Percentiles rank a stretch among this genome's conserved stretches.
phyloP scores from a whole-genome alignment of 1,140 invertebrate genomes.

The Cyrtorhinus lividipennis region DNA sequence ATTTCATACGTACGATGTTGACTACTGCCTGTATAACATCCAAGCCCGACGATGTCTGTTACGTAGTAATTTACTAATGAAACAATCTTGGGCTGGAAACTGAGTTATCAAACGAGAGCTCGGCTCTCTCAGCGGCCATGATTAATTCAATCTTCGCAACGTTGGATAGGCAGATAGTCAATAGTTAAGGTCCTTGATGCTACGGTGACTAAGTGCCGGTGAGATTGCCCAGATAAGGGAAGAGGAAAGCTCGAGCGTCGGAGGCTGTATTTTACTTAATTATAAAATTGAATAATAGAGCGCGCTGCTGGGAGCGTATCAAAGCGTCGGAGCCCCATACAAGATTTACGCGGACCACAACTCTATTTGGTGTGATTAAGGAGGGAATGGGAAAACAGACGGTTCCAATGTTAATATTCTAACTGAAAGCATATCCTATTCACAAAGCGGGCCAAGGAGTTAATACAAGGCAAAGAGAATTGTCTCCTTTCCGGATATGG shows the following conservation, averaged over 20 bases:
- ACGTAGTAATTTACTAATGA: background rate
- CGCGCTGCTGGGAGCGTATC: background rate
- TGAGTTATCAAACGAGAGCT: background rate
- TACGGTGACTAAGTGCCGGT: background rate
- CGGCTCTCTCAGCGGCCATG: conserved; percentile 3
- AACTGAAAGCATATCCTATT: background rate
- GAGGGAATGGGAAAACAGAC: background rate
- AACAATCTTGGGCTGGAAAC: background rate
- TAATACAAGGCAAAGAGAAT: conserved; percentile 3
- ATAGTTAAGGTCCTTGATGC: conserved; percentile 1
- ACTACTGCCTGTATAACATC: too few relatives aligned
- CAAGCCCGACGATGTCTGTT: background rate
- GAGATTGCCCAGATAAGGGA: background rate
- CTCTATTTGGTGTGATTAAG: conserved; percentile 9
- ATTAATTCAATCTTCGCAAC: conserved; percentile 4
- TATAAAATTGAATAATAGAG: conserved; percentile 8
- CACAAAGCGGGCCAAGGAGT: background rate
- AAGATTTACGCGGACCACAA: conserved; percentile 5
- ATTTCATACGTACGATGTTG: too few relatives aligned
- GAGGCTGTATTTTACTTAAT: conserved; percentile 5
- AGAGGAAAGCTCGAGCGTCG: background rate
- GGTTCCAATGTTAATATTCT: conserved; percentile 8
- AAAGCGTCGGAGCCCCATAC: background rate
- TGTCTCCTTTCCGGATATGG: too few relatives aligned
- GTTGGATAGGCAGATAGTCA: conserved; percentile 3